Conservation (phyloP, 1,140 invertebrate species). For the Drosophila saltans region DNA sequence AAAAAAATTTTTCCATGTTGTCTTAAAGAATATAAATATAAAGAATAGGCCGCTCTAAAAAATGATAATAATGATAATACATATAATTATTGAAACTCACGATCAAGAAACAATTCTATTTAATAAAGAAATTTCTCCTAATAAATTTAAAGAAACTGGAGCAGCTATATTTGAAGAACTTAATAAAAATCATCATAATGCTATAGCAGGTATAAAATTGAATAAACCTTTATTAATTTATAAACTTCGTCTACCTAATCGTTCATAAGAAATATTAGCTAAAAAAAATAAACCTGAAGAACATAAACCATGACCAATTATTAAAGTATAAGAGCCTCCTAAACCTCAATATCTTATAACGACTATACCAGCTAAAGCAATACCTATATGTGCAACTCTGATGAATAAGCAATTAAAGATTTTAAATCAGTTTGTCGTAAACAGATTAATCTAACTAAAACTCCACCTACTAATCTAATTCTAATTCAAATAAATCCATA, state of each 20-base stretch:
- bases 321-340: slow-evolving; percentile 85
- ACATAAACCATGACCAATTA: slow-evolving; percentile 87
- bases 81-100: slow-evolving; percentile 82
- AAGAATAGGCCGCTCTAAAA: slow-evolving; percentile 83
- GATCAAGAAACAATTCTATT: slow-evolving; percentile 84
- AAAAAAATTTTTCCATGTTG: slow-evolving; percentile 85
- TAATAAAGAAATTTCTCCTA: slow-evolving; percentile 86
- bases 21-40: slow-evolving; percentile 85
- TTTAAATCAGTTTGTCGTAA: slow-evolving; percentile 84
- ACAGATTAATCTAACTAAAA: slow-evolving; percentile 86
- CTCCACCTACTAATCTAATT: slow-evolving; percentile 85
- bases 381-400: slow-evolving; percentile 54
- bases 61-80: slow-evolving; percentile 84
- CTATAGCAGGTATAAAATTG: slow-evolving; percentile 83
- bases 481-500: slow-evolving; percentile 83
- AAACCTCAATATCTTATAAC: slow-evolving; percentile 83
- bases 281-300: slow-evolving; percentile 89
- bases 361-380: slow-evolving; percentile 83
- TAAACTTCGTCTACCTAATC: slow-evolving; percentile 77
- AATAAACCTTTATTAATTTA: slow-evolving; percentile 83
- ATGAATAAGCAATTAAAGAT: slow-evolving; percentile 58
- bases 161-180: slow-evolving; percentile 83
- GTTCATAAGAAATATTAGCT: slow-evolving; percentile 87
- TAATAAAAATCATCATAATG: slow-evolving; percentile 86
- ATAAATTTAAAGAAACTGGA: slow-evolving; percentile 83